Evolutionary conservation across 2,113 vertebrate genomes (phyloP).

Genomic region (Tichodroma muraria): DNA sequence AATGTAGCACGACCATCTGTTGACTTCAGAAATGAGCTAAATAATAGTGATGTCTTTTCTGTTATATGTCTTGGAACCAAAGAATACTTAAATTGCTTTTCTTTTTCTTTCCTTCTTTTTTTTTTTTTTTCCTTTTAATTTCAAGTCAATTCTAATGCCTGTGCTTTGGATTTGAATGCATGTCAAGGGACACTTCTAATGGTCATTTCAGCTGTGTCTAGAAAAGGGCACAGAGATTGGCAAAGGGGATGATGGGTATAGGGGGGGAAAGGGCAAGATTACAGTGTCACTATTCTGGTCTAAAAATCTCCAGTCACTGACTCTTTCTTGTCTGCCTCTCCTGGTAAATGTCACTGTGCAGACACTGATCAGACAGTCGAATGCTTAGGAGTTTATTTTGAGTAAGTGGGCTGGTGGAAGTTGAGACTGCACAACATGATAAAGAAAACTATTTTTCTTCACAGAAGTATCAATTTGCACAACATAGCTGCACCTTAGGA

Average conservation of each 20-base stretch:
- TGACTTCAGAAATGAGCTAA: constrained; percentile 2
- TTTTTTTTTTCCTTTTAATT: background rate
- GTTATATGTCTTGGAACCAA: background rate
- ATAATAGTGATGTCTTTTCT: background rate
- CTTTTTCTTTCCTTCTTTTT: background rate
- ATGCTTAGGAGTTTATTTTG: constrained; percentile 37
- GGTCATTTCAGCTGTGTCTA: background rate
- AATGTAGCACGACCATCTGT: background rate
- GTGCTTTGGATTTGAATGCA: background rate
- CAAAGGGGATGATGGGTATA: background rate
- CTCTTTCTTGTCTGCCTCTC: constrained; percentile 5
- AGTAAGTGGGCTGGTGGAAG: constrained; percentile 2
- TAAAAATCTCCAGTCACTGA: background rate
- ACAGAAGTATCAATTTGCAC: background rate
- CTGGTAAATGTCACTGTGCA: background rate
- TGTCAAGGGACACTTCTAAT: background rate
- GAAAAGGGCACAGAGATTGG: background rate
- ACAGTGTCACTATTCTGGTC: constrained; percentile 7
- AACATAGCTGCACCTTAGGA: background rate
- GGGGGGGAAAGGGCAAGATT: background rate
- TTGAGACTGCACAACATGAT: background rate
- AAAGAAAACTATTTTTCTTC: background rate
- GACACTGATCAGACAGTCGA: constrained; percentile 7
- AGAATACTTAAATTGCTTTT: background rate
- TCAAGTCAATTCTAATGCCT: background rate